A percentile compares a stretch with the other conserved stretches of the same genome.
phyloP scores from a whole-genome alignment of 2,888 invertebrate genomes.

The Acanthopleura granulata region DNA sequence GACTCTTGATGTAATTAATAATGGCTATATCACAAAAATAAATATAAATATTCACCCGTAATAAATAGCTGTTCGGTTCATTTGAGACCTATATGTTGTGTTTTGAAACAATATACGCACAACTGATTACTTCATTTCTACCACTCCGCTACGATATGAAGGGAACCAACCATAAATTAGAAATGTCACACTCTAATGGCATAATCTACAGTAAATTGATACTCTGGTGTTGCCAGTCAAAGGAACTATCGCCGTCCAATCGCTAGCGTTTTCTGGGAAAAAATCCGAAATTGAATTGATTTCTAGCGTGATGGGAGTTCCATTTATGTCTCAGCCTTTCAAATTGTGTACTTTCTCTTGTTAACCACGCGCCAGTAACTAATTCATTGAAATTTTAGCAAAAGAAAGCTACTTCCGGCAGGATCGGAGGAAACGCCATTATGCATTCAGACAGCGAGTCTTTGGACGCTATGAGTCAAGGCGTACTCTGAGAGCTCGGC shows the following conservation, averaged over 20 bases:
- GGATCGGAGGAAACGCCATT: background rate
- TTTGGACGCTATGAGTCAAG: constrained; percentile 7
- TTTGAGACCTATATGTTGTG: no score
- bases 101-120: no score
- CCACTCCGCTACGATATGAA: background rate
- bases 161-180: background rate
- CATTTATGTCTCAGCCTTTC: background rate
- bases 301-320: constrained; percentile 10
- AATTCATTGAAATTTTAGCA: constrained; percentile 18
- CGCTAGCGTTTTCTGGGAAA: background rate
- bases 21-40: no score
- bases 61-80: no score
- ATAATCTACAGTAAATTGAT: background rate
- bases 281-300: constrained; percentile 15
- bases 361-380: constrained; percentile 16
- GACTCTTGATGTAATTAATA: no score
- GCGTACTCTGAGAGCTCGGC: background rate
- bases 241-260: constrained; percentile 1
- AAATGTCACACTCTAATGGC: background rate
- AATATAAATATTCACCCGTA: no score
- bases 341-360: background rate
- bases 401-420: constrained; percentile 16
- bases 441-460: background rate
- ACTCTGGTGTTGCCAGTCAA: background rate
- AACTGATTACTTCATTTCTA: no score